These are phyloP conservation scores for Agrochola macilenta DNA, from an alignment of 2,888 invertebrate genomes.

Conservation along the genomic window DNA sequence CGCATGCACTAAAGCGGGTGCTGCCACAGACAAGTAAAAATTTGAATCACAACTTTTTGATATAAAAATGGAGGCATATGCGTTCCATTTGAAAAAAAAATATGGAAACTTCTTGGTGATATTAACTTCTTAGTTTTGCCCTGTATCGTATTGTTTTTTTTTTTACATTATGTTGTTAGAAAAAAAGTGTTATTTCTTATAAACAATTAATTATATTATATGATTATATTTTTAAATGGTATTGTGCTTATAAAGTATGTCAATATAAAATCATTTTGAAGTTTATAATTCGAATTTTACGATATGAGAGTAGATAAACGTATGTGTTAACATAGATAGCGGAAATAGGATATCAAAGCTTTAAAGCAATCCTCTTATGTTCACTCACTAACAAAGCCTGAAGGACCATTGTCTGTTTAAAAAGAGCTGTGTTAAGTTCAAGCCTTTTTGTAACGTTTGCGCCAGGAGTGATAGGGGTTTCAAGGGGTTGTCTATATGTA, in stretches of 20 bases:
- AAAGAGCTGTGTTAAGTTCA: conserved; percentile 55
- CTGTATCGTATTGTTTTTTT: too few relatives aligned
- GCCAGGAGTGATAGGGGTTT: conserved; percentile 25
- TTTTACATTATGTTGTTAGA: too few relatives aligned
- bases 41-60: too few relatives aligned
- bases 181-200: too few relatives aligned
- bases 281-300: neutral
- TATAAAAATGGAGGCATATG: too few relatives aligned
- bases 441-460: conserved; percentile 39
- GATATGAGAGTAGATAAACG: neutral
- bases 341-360: conserved; percentile 36
- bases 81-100: neutral
- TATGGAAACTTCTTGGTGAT: neutral
- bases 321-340: neutral
- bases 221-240: neutral
- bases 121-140: too few relatives aligned
- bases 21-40: too few relatives aligned
- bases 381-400: conserved; percentile 46
- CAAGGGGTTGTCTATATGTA: conserved; percentile 7
- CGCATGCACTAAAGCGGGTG: too few relatives aligned
- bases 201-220: too few relatives aligned
- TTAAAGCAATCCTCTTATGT: conserved; percentile 46
- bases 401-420: conserved; percentile 57
- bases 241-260: neutral
- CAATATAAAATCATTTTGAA: neutral